These are phyloP conservation scores for Drosophila murphyi DNA, from an alignment of 1,140 invertebrate species.

Conservation along the genomic window DNA sequence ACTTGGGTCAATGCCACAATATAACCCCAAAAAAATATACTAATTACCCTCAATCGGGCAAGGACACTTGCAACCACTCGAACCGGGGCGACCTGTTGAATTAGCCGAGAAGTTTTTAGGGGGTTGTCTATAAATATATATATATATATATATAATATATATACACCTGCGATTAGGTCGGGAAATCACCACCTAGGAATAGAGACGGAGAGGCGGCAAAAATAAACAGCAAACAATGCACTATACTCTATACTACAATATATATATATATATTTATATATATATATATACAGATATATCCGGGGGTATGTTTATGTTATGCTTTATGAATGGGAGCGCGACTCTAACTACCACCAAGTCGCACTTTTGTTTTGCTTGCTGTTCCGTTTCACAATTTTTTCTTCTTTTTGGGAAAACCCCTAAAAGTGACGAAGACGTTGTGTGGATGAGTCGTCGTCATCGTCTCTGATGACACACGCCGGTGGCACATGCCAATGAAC, in stretches of 20 bases:
- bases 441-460: constrained; percentile 53
- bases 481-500: constrained; percentile 66
- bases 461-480: constrained; percentile 72
- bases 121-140: constrained; percentile 42
- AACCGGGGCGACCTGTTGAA: constrained; percentile 63
- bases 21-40: constrained; percentile 42
- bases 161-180: constrained; percentile 64
- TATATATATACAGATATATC: constrained; percentile 8
- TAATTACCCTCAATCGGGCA: constrained; percentile 55
- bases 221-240: constrained; percentile 42
- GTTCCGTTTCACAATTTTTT: constrained; percentile 24
- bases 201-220: constrained; percentile 34
- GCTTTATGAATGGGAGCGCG: constrained; percentile 76
- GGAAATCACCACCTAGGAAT: constrained; percentile 72
- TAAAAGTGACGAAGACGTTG: constrained; percentile 79
- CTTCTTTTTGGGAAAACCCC: constrained; percentile 71
- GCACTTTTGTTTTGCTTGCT: constrained; percentile 75
- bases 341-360: constrained; percentile 74
- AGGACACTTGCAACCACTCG: constrained; percentile 44
- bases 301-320: constrained; percentile 77
- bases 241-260: constrained; percentile 8
- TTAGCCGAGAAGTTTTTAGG: constrained; percentile 56
- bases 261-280: constrained; percentile 8
- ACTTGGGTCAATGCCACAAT: constrained; percentile 48
- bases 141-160: constrained; percentile 18